Conservation (phyloP, 2,888 invertebrate genomes). For the Tubulanus polymorphus region DNA sequence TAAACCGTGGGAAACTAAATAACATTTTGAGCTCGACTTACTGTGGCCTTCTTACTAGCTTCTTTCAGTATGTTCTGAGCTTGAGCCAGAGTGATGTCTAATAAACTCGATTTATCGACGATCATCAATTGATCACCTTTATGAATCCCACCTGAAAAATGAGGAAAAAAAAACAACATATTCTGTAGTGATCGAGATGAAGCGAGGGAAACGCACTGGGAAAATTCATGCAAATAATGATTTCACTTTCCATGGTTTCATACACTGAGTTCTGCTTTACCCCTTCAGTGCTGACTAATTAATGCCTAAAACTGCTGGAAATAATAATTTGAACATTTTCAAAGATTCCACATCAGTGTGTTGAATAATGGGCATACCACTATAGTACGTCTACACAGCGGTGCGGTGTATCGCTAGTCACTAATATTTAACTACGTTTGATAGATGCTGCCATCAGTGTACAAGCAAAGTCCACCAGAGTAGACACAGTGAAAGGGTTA, state of each 20-base stretch:
- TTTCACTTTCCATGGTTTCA: not conserved
- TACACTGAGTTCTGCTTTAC: not conserved
- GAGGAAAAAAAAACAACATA: not conserved
- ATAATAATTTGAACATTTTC: too few species aligned
- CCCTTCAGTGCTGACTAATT: not conserved
- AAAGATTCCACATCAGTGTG: too few species aligned
- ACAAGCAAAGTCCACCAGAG: too few species aligned
- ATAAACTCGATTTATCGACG: constrained; percentile 27
- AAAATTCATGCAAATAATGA: not conserved
- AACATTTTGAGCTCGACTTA: too few species aligned
- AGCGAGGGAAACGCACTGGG: not conserved
- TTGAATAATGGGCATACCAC: too few species aligned
- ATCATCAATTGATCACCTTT: constrained; percentile 37
- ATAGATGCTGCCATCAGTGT: too few species aligned
- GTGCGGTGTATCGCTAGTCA: too few species aligned
- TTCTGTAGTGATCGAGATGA: not conserved
- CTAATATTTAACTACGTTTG: too few species aligned
- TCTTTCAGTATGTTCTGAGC: constrained; percentile 27
- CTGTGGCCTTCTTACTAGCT: constrained; percentile 16
- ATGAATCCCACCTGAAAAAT: constrained; percentile 27
- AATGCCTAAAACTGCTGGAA: too few species aligned
- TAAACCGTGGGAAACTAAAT: too few species aligned
- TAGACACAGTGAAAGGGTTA: too few species aligned
- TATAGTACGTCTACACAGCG: too few species aligned
- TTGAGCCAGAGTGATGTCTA: constrained; percentile 22